Evolutionary conservation across 2,888 invertebrate genomes (phyloP).

Genomic region (Nesidiocoris tenuis): DNA sequence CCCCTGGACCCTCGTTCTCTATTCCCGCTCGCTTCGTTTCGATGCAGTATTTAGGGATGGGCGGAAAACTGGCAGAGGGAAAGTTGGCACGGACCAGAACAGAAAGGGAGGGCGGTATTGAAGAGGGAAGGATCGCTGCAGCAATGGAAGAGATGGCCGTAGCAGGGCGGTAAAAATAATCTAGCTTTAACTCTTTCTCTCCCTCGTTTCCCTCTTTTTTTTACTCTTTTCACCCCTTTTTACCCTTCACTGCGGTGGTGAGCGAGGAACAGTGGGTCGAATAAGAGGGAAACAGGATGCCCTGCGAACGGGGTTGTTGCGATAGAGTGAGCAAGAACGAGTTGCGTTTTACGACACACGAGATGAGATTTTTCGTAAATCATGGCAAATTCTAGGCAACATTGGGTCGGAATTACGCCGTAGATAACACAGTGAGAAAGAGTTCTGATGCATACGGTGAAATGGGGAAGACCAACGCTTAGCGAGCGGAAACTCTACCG

Average conservation of each 20-base stretch:
- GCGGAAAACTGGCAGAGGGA: slow-evolving; percentile 8
- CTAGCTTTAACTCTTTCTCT: slow-evolving; percentile 28
- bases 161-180: slow-evolving; percentile 30
- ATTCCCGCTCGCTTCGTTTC: background rate
- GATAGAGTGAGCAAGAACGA: background rate
- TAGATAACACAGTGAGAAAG: too few species aligned
- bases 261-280: too few species aligned
- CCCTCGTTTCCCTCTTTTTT: slow-evolving; percentile 21
- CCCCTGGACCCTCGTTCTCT: background rate
- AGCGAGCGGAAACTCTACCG: too few species aligned
- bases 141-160: background rate
- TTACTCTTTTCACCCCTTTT: slow-evolving; percentile 7
- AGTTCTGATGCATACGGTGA: too few species aligned
- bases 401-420: too few species aligned
- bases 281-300: background rate
- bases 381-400: slow-evolving; percentile 7
- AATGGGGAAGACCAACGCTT: too few species aligned
- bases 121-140: background rate
- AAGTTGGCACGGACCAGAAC: background rate
- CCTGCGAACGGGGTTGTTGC: background rate
- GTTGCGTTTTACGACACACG: slow-evolving; percentile 3
- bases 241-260: slow-evolving; percentile 1
- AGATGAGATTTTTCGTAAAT: slow-evolving; percentile 26
- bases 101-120: background rate
- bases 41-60: slow-evolving; percentile 36